These are phyloP conservation scores for Thomomys bottae DNA, from an alignment of 2,113 vertebrate genomes.

Conservation along the genomic window DNA sequence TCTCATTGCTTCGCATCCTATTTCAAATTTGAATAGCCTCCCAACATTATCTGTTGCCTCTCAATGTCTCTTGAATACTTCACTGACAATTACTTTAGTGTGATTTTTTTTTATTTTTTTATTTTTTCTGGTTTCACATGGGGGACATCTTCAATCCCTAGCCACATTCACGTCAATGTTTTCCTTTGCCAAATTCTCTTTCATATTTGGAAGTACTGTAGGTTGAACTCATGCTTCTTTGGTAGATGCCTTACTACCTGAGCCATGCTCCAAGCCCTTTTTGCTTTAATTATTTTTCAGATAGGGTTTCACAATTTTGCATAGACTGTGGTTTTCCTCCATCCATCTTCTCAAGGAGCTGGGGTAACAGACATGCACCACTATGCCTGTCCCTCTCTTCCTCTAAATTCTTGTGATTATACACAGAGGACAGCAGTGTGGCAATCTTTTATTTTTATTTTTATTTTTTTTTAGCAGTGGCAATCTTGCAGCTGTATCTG, in stretches of 20 bases:
- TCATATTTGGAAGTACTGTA: too few relatives aligned
- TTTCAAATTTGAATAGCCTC: slow-evolving; percentile 11
- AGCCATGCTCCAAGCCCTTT: too few relatives aligned
- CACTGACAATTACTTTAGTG: neutral
- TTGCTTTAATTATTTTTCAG: too few relatives aligned
- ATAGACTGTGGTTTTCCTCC: too few relatives aligned
- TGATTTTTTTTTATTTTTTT: neutral
- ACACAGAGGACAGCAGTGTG: neutral
- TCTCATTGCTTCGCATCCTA: slow-evolving; percentile 18
- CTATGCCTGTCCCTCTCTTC: too few relatives aligned
- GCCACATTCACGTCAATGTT: neutral
- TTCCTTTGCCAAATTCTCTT: neutral
- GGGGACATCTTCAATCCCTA: neutral
- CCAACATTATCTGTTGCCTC: neutral
- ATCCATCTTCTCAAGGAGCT: too few relatives aligned
- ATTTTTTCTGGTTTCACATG: neutral
- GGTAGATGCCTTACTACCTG: too few relatives aligned
- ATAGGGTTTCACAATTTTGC: too few relatives aligned
- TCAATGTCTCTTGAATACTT: neutral
- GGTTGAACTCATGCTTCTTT: too few relatives aligned
- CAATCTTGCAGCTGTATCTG: neutral
- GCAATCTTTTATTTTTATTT: too few relatives aligned
- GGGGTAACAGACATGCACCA: too few relatives aligned
- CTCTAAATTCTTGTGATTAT: neutral
- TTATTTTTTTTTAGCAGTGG: too few relatives aligned